A percentile compares a stretch with the other conserved stretches of the same genome.
phyloP scores from a whole-genome alignment of 2,888 invertebrate species.

The Ichneumon xanthorius region DNA sequence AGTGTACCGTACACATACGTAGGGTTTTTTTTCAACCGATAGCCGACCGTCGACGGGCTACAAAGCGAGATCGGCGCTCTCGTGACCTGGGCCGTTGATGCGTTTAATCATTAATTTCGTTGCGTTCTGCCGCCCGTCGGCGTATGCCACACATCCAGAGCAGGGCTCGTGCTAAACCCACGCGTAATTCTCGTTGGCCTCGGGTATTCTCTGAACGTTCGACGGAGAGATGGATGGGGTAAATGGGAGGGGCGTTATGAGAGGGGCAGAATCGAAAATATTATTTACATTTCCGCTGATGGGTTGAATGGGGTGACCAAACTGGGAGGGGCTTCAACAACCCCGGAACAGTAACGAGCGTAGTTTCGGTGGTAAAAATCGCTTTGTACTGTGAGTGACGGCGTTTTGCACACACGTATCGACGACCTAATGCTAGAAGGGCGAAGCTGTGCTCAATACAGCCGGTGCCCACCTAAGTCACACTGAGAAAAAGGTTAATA shows the following conservation, averaged over 20 bases:
- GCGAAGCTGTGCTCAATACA: not conserved
- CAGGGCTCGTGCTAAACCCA: slow-evolving; percentile 6
- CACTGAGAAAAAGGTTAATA: no score
- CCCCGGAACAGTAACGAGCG: slow-evolving; percentile 50
- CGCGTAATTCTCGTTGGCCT: slow-evolving; percentile 30
- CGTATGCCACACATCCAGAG: slow-evolving; percentile 24
- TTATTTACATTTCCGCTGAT: slow-evolving; percentile 24
- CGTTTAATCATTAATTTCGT: slow-evolving; percentile 60
- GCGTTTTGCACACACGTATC: not conserved
- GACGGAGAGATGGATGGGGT: not conserved
- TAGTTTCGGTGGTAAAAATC: slow-evolving; percentile 65
- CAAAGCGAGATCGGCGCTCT: slow-evolving; percentile 52
- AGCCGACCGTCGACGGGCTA: slow-evolving; percentile 36
- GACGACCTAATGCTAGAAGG: not conserved
- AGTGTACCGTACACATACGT: not conserved
- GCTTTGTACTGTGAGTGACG: slow-evolving; percentile 45
- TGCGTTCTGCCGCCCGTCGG: not conserved
- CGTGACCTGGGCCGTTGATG: slow-evolving; percentile 46
- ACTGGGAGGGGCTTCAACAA: slow-evolving; percentile 14
- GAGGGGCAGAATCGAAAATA: slow-evolving; percentile 13
- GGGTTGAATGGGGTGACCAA: slow-evolving; percentile 17
- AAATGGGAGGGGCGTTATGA: not conserved
- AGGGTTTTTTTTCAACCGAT: slow-evolving; percentile 17
- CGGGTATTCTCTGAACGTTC: slow-evolving; percentile 17
- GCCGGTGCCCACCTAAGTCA: no score